Base-by-base conservation (phyloP, 2,888 invertebrate species). In the Hypomecis atomaria region DNA sequence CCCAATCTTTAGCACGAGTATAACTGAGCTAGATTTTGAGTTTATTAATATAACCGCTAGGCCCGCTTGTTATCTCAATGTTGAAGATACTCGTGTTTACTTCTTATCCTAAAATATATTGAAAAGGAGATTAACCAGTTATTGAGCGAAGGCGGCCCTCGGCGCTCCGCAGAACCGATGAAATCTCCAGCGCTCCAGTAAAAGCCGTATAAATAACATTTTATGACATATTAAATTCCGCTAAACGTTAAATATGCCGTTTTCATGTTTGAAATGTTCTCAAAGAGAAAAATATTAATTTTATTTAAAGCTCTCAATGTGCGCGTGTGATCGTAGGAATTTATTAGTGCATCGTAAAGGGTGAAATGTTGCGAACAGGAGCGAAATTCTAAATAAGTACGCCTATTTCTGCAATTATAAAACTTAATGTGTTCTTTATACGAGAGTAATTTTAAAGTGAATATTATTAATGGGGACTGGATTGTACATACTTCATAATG, bases 211-310 rank as follows among this genome's bases (percentile, higher is more conserved):
- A 89, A 90, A 89, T 89, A 88, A 85, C 84, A 79, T 87, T 89
- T 90, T 89, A 90, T 83, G 89, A 86, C 87, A 85, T 88, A 88
- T 89, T 89, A 88, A 89, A 89, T 86, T 85, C 82, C 78, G 81
- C 78, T 88, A 85, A 88, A 86, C 86, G 84, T 87, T 88, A 87
- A 88, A 87, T 88, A 87, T 86, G 85, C 81, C 85, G 82, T 87
- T 85, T 82, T 82, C 85, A 83, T 86, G 80, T 84, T 83, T 82
- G 81, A 82, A 83, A 79, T 80, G 81, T 79, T 83, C 78, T 78
- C 77, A 75, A 72, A 75, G 78, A 70, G 77, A 80, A 82, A 79
- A 81, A 81, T 78, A 78, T 83, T 82, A 82, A 81, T 80, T 79
- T 82, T 72, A 52, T 65, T 65, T 56, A 57, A 65, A 53, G 60